A percentile compares a stretch with the other conserved stretches of the same genome.
These are phyloP conservation scores for Cryptosula pallasiana DNA, from an alignment of 2,888 invertebrate species.

Conservation along the genomic window DNA sequence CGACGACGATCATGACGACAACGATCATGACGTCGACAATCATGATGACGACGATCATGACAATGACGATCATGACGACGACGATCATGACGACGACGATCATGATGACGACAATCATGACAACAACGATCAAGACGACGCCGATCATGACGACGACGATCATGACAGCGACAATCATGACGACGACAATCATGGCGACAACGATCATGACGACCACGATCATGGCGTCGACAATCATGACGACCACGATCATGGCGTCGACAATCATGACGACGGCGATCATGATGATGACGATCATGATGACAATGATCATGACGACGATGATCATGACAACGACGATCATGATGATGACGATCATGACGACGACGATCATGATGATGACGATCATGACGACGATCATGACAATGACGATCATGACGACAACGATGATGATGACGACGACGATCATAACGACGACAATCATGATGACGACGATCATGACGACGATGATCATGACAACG, in stretches of 20 bases:
- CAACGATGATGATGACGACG: conserved; percentile 7
- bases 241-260: neutral
- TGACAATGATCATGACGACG: neutral
- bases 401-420: neutral
- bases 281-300: neutral
- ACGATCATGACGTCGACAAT: too few relatives aligned
- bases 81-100: too few relatives aligned
- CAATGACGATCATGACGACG: too few relatives aligned
- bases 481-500: too few relatives aligned
- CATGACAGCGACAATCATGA: too few relatives aligned
- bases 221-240: neutral
- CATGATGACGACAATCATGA: too few relatives aligned
- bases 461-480: neutral
- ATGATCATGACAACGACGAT: neutral
- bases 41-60: too few relatives aligned
- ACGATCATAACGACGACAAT: conserved; percentile 5
- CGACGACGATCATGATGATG: neutral
- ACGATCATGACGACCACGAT: neutral
- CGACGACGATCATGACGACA: too few relatives aligned
- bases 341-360: neutral
- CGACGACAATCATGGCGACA: too few relatives aligned
- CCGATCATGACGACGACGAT: too few relatives aligned
- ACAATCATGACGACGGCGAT: neutral
- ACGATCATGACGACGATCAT: neutral
- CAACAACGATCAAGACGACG: too few relatives aligned